These are phyloP conservation scores for Heliconius congener DNA, from an alignment of 1,140 invertebrate species.

Conservation along the genomic window DNA sequence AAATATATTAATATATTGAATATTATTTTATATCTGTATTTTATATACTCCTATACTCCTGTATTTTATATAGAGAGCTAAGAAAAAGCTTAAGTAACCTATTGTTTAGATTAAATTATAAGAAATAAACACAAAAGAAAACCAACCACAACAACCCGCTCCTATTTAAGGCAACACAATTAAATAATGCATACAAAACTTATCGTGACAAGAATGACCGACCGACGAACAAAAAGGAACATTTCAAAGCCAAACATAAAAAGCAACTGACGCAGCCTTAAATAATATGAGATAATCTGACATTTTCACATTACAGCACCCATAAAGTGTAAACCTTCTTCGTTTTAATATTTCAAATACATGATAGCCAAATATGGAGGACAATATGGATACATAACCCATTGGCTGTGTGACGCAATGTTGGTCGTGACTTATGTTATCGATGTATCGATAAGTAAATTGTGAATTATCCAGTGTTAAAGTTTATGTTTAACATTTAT, in stretches of 20 bases:
- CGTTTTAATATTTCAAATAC: slow-evolving; percentile 6
- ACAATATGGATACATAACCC: slow-evolving; percentile 5
- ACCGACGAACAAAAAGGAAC: neutral
- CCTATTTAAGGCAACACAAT: neutral
- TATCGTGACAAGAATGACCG: neutral
- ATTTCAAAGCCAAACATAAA: neutral
- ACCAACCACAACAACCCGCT: neutral
- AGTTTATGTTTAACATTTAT: no score
- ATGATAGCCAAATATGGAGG: slow-evolving; percentile 15
- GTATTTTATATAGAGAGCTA: neutral
- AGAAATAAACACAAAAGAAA: neutral
- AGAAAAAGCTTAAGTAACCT: neutral
- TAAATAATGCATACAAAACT: neutral
- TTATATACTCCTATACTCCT: no score
- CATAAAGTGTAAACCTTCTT: slow-evolving; percentile 19
- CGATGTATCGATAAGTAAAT: slow-evolving; percentile 30
- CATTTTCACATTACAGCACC: slow-evolving; percentile 22
- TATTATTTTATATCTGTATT: no score
- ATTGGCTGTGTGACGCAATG: neutral
- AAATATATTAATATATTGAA: no score
- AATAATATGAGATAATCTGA: slow-evolving; percentile 17
- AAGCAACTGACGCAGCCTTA: slow-evolving; percentile 1
- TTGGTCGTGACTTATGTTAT: neutral
- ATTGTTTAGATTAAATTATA: neutral
- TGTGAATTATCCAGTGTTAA: neutral